phyloP scores from a whole-genome alignment of 2,113 vertebrate genomes.

The Sterrhoptilus dennistouni region DNA sequence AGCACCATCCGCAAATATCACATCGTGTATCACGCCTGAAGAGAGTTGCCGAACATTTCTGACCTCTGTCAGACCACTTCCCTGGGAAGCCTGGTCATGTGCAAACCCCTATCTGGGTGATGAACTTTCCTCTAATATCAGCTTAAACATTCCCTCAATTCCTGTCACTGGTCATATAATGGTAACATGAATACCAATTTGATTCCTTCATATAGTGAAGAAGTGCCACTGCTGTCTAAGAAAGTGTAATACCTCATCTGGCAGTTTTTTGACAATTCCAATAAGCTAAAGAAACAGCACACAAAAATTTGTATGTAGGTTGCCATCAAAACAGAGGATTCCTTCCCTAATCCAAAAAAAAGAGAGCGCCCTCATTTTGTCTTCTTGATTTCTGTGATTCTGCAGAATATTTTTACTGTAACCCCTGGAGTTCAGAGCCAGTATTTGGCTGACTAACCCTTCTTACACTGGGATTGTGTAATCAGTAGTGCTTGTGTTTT shows the following conservation, averaged over 20 bases:
- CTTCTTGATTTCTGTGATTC: not conserved
- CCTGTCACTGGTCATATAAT: not conserved
- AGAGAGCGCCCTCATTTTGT: not conserved
- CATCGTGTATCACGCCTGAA: not conserved
- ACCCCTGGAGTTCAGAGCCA: not conserved
- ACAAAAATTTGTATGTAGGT: not conserved
- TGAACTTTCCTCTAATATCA: not conserved
- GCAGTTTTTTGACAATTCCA: not conserved
- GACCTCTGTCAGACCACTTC: not conserved
- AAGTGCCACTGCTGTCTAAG: not conserved
- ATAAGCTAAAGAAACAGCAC: not conserved
- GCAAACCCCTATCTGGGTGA: fast-evolving
- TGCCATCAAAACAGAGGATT: not conserved
- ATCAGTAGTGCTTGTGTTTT: not conserved
- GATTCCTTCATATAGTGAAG: not conserved
- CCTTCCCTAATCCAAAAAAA: not conserved
- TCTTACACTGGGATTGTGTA: not conserved
- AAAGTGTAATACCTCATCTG: not conserved
- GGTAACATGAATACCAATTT: not conserved
- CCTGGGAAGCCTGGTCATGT: not conserved
- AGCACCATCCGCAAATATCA: not conserved
- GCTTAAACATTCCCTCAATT: not conserved
- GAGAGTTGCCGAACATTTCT: not conserved
- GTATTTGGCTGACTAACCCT: not conserved
- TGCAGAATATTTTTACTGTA: not conserved